Conservation (phyloP, 2,113 vertebrate species). For the Suncus etruscus region DNA sequence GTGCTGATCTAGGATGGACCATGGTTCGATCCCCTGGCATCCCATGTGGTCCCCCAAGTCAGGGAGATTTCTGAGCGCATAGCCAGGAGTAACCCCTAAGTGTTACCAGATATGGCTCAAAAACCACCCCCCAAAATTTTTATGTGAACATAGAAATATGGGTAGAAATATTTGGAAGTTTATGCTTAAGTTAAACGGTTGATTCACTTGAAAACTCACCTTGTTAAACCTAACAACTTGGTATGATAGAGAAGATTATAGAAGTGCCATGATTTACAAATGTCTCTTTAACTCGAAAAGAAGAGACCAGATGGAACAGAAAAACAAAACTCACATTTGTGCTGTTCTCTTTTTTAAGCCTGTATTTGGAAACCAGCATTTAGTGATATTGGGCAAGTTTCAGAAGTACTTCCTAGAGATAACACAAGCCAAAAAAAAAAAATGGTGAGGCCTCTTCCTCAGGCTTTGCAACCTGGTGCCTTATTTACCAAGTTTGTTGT, state of each 20-base stretch:
- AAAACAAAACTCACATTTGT: constrained; percentile 68
- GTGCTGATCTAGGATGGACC: too few relatives aligned
- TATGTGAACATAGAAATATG: not conserved
- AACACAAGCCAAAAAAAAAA: constrained; percentile 54
- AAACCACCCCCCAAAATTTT: constrained; percentile 32
- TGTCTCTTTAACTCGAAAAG: constrained; percentile 65
- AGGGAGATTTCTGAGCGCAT: too few relatives aligned
- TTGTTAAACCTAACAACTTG: constrained; percentile 59
- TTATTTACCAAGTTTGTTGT: constrained; percentile 85
- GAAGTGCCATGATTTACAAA: constrained; percentile 70
- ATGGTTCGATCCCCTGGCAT: too few relatives aligned
- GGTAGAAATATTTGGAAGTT: not conserved
- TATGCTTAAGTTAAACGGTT: constrained; percentile 50
- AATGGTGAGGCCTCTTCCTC: constrained; percentile 70
- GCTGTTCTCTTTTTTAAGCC: constrained; percentile 75
- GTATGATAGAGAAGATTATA: constrained; percentile 63
- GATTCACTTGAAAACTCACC: constrained; percentile 57
- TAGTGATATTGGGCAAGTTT: constrained; percentile 64
- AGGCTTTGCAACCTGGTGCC: constrained; percentile 83
- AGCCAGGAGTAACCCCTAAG: too few relatives aligned
- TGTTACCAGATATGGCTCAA: too few relatives aligned
- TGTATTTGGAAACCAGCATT: constrained; percentile 73
- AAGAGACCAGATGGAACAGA: constrained; percentile 66
- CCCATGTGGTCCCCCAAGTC: too few relatives aligned
- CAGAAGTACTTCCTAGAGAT: constrained; percentile 71